These are phyloP conservation scores for Siphonodentalium dalli DNA, from an alignment of 2,888 invertebrate species.

Conservation along the genomic window DNA sequence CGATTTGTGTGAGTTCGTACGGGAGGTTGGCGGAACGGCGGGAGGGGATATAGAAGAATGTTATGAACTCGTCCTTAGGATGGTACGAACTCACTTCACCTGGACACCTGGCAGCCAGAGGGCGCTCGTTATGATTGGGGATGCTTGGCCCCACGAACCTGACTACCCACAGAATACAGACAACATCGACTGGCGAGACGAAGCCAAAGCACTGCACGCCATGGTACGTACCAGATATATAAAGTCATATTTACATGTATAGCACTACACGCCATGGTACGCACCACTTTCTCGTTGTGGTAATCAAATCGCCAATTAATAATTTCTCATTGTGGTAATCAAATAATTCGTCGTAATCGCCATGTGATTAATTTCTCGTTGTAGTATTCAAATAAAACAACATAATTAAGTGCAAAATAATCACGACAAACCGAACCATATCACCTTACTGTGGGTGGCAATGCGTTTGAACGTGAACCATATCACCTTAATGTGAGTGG, in stretches of 20 bases:
- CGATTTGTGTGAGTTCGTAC: conserved; percentile 46
- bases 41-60: conserved; percentile 59
- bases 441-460: too few species aligned
- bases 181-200: conserved; percentile 51
- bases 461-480: too few species aligned
- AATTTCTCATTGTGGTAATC: too few species aligned
- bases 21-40: conserved; percentile 43
- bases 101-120: conserved; percentile 50
- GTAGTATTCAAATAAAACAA: too few species aligned
- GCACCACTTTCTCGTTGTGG: too few species aligned
- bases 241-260: not conserved
- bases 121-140: conserved; percentile 57
- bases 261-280: too few species aligned
- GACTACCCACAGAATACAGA: conserved; percentile 39
- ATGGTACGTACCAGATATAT: conserved; percentile 21
- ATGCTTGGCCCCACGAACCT: conserved; percentile 52
- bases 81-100: conserved; percentile 37
- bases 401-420: too few species aligned
- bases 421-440: too few species aligned
- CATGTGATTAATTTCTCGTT: too few species aligned
- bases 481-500: too few species aligned
- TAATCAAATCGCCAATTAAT: too few species aligned
- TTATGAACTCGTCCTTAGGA: conserved; percentile 54
- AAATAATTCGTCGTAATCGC: too few species aligned
- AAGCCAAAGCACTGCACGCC: conserved; percentile 27